Conservation (phyloP, 2,888 invertebrate genomes). For the Trachelus tabidus region DNA sequence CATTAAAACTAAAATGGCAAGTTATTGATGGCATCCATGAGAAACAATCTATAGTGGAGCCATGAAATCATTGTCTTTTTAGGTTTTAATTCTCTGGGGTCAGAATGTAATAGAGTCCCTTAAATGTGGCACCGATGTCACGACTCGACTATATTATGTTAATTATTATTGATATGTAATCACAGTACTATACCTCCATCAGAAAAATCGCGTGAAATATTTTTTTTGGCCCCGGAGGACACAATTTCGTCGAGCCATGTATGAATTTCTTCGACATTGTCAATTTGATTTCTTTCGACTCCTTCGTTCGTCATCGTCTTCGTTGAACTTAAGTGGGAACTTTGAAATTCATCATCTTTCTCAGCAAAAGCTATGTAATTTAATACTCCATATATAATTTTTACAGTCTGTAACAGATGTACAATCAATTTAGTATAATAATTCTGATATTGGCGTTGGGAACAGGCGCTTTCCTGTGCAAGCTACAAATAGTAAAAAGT, state of each 20-base stretch:
- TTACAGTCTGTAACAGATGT: background rate
- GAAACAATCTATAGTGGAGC: background rate
- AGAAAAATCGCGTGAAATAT: conserved; percentile 79
- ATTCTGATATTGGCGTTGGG: background rate
- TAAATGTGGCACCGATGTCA: background rate
- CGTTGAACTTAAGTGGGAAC: background rate
- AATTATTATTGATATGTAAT: conserved; percentile 3
- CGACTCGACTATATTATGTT: background rate
- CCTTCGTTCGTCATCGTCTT: background rate
- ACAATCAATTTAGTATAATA: background rate
- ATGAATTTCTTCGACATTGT: conserved; percentile 61
- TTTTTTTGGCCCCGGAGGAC: conserved; percentile 71
- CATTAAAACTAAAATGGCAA: conserved; percentile 69
- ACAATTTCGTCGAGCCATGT: conserved; percentile 68
- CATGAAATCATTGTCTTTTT: background rate
- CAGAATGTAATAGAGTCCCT: background rate
- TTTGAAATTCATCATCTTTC: background rate
- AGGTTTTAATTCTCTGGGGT: background rate
- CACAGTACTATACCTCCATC: conserved; percentile 72
- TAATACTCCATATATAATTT: background rate
- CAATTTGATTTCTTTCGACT: conserved; percentile 15
- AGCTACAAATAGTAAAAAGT: background rate
- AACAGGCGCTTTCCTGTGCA: background rate
- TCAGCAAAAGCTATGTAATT: background rate
- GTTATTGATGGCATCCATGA: background rate